phyloP scores from a whole-genome alignment of 2,797 vertebrate species.

The Muraenolepis orangiensis region DNA sequence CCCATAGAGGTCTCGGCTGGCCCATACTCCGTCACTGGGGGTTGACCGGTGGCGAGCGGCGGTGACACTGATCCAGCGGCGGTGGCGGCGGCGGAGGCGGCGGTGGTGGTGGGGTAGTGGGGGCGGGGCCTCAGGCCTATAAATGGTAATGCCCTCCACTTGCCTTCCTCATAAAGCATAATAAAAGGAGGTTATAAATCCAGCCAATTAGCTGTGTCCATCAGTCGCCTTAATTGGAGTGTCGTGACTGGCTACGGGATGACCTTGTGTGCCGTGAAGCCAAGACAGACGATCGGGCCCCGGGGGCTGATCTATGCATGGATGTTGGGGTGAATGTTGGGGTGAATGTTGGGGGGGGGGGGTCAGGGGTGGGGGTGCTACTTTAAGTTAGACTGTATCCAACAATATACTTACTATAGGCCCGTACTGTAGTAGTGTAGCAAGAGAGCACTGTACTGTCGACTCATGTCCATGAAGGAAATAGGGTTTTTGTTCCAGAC shows the following conservation, averaged over 20 bases:
- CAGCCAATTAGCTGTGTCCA: slow-evolving; percentile 80
- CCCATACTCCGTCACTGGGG: slow-evolving; percentile 4
- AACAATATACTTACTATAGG: slow-evolving; percentile 48
- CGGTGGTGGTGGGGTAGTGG: neutral
- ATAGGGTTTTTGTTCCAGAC: neutral
- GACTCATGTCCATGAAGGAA: too few species aligned
- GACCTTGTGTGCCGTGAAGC: slow-evolving; percentile 75
- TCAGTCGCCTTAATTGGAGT: slow-evolving; percentile 83
- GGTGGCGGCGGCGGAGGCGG: too few species aligned
- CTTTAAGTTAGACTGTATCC: slow-evolving; percentile 63
- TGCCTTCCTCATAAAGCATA: slow-evolving; percentile 80
- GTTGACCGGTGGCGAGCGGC: slow-evolving; percentile 39
- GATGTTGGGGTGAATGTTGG: neutral
- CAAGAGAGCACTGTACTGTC: too few species aligned
- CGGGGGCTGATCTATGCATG: slow-evolving; percentile 54
- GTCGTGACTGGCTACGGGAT: slow-evolving; percentile 74
- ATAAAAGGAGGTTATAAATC: slow-evolving; percentile 81
- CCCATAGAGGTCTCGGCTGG: slow-evolving; percentile 20
- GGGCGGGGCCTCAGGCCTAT: slow-evolving; percentile 63
- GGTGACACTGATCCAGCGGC: slow-evolving; percentile 64
- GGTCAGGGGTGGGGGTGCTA: slow-evolving; percentile 43
- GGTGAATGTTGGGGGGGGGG: too few species aligned
- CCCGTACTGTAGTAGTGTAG: slow-evolving; percentile 38
- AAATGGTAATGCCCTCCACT: slow-evolving; percentile 81
- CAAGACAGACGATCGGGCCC: slow-evolving; percentile 67